Conservation (phyloP, 2,797 vertebrate genomes). For the Dermochelys coriacea region DNA sequence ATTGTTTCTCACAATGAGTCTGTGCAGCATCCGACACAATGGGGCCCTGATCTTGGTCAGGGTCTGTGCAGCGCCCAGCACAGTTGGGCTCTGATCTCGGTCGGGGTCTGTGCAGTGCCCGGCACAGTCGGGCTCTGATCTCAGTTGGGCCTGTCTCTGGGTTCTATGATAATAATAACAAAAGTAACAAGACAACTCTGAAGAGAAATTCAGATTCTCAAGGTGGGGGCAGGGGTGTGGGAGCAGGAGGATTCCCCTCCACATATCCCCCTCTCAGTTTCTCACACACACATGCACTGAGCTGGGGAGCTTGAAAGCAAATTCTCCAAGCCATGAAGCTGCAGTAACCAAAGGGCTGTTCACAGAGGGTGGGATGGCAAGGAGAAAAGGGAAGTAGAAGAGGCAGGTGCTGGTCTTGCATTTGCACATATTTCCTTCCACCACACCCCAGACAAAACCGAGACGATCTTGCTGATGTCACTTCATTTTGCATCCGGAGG, state of each 20-base stretch:
- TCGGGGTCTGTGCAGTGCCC: background rate
- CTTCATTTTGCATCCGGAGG: background rate
- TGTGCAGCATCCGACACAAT: no score
- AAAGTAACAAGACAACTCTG: background rate
- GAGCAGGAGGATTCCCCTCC: background rate
- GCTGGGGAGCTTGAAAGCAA: background rate
- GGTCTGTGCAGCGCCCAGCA: no score
- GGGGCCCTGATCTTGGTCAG: no score
- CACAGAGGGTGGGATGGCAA: no score
- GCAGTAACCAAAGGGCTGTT: background rate
- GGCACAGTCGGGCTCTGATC: background rate
- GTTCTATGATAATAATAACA: background rate
- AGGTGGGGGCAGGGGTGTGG: background rate
- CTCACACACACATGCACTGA: background rate
- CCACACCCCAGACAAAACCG: background rate
- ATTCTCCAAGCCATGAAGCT: background rate
- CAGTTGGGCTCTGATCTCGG: background rate
- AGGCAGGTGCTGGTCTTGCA: background rate
- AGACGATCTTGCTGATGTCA: background rate
- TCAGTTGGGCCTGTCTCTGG: background rate
- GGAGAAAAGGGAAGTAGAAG: background rate
- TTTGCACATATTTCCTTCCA: background rate
- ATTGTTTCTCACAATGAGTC: background rate
- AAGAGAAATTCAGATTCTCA: background rate
- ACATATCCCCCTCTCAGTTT: background rate